These are phyloP conservation scores for Drosophila athabasca DNA, from an alignment of 1,140 invertebrate species.

Conservation along the genomic window DNA sequence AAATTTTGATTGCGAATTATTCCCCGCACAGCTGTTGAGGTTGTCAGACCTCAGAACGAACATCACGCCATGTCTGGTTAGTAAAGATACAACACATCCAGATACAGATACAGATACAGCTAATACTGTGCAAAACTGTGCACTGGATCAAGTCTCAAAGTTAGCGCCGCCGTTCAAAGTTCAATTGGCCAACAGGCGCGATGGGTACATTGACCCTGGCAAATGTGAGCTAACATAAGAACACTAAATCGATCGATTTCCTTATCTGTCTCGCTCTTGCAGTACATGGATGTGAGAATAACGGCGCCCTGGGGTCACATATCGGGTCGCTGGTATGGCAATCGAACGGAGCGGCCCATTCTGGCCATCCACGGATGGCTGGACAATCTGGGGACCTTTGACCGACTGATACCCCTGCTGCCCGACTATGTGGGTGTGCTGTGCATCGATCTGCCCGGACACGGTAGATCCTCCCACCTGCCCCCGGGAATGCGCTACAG, in stretches of 20 bases:
- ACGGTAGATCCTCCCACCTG: slow-evolving; percentile 87
- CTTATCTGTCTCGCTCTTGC: neutral
- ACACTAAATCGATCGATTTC: too few species aligned
- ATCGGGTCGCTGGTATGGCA: slow-evolving; percentile 88
- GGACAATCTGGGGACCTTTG: slow-evolving; percentile 89
- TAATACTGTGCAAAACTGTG: too few species aligned
- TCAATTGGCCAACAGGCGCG: neutral
- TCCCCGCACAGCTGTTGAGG: too few species aligned
- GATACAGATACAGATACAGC: too few species aligned
- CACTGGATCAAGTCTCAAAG: neutral
- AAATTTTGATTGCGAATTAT: too few species aligned
- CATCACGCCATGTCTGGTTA: too few species aligned
- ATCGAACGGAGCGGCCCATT: slow-evolving; percentile 86
- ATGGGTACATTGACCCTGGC: slow-evolving; percentile 62
- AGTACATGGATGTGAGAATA: slow-evolving; percentile 86
- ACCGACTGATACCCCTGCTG: slow-evolving; percentile 87
- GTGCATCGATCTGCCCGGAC: slow-evolving; percentile 89
- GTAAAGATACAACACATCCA: too few species aligned
- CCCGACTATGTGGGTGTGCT: slow-evolving; percentile 86
- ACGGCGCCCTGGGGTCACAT: slow-evolving; percentile 87
- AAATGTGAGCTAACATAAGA: too few species aligned
- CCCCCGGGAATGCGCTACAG: slow-evolving; percentile 86
- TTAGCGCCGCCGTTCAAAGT: slow-evolving; percentile 15
- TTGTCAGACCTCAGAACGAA: too few species aligned
- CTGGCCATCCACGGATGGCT: slow-evolving; percentile 90